These are phyloP conservation scores for Siniperca undulata DNA, from an alignment of 2,797 vertebrate species.

Conservation along the genomic window DNA sequence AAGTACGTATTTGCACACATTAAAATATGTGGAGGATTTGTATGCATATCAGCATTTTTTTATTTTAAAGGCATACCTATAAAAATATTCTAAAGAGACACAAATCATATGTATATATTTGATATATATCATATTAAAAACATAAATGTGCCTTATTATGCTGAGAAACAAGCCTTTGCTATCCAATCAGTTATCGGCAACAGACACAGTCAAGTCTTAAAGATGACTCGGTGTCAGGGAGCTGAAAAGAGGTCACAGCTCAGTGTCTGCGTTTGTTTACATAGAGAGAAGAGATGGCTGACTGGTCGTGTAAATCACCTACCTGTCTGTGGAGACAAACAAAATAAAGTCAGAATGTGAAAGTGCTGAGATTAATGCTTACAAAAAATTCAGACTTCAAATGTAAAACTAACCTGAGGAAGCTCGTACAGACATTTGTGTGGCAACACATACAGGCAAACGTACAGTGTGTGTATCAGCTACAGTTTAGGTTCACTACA, in stretches of 20 bases:
- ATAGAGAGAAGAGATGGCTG: conserved; percentile 32
- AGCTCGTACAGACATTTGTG: no score
- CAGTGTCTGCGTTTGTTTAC: conserved; percentile 60
- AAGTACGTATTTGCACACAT: neutral
- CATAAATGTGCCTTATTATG: neutral
- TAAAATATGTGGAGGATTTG: neutral
- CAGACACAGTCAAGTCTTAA: conserved; percentile 22
- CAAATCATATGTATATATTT: neutral
- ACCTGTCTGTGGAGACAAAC: conserved; percentile 31
- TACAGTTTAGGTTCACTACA: neutral
- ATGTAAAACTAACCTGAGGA: conserved; percentile 19
- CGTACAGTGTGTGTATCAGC: neutral
- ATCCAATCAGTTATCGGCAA: conserved; percentile 31
- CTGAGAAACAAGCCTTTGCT: neutral
- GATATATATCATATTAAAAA: neutral
- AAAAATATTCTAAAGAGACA: neutral
- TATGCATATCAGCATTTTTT: neutral
- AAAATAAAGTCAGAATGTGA: conserved; percentile 29
- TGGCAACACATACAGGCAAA: neutral
- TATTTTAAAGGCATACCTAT: neutral
- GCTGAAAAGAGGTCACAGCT: conserved; percentile 60
- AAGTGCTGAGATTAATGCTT: conserved; percentile 18
- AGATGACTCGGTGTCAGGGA: conserved; percentile 49
- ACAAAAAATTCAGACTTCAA: neutral
- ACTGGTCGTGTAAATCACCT: conserved; percentile 47